Base-by-base conservation (phyloP, 2,113 vertebrate genomes). In the Scophthalmus maximus region DNA sequence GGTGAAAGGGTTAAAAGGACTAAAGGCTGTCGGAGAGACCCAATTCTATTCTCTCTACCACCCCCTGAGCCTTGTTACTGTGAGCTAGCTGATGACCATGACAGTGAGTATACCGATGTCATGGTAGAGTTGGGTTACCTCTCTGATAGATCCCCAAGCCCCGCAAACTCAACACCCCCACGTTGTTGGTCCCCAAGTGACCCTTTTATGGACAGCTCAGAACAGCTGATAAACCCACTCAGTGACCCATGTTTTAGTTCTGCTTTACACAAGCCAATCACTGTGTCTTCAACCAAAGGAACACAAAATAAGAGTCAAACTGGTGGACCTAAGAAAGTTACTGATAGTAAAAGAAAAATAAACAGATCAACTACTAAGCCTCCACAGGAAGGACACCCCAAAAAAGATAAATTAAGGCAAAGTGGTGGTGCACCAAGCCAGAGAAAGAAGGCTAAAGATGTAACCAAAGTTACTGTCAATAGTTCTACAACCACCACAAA, bases 171-270 rank as follows among this genome's bases (percentile, higher is more conserved):
- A 32, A 97, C 97, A 34, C 97, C 98, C 14, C 98, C 98, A 83
- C 96, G 97, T 17, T 98, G 97, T 88, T 99, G 98, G 97, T 99
- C 98, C 82, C 98, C 97, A 34, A 97, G 96, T 82, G 97, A 98
- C 79, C 95, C 95, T 64, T 92, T 94, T 76, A 94, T 95, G 81
- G 94, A 95, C 83, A 84, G 91, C 29, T 89, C 91, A 67, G 94
- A 91, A 62, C 86, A 94, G 51, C 90, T 95, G 40, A 95, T 95
- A 78, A 95, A 96, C 84, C 94, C 95, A 50, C 89, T 89, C 76
- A 94, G 92, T 76, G 91, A 94, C 57, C 91, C 92, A 3, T 94
- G 92, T 59, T 90, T 94, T 67, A 90, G 84, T 81, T 89, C 85
- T 57, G 85, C 79, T 40, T 91, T 50, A 79, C 79, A 91, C 40